Percentiles rank a stretch among this genome's conserved stretches.
Evolutionary conservation across 2,888 invertebrate genomes (phyloP).

Genomic region (Phlogophora meticulosa): DNA sequence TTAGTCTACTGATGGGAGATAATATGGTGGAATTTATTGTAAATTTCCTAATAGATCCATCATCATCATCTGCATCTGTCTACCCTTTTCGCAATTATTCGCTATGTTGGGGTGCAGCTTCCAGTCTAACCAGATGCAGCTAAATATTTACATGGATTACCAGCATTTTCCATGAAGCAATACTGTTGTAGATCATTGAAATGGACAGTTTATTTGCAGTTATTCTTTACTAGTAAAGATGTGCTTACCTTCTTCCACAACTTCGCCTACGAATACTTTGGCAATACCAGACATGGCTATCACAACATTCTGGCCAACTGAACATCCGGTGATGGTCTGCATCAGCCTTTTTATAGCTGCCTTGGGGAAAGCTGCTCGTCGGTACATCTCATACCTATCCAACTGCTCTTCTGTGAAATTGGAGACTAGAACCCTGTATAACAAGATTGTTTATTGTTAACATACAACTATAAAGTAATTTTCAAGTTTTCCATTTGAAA

Average conservation of each 20-base stretch:
- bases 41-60: no score
- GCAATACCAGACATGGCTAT: constrained; percentile 99
- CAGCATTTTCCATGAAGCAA: no score
- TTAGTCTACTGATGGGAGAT: no score
- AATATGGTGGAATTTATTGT: no score
- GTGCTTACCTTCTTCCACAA: constrained; percentile 98
- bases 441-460: constrained; percentile 4
- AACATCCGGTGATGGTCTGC: constrained; percentile 99
- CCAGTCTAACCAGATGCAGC: no score
- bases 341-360: constrained; percentile 99
- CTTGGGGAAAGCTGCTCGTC: constrained; percentile 99
- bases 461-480: background rate
- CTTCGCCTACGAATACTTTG: constrained; percentile 99
- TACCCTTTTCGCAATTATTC: no score
- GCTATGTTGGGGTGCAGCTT: no score
- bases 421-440: constrained; percentile 97
- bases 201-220: no score
- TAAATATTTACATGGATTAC: no score
- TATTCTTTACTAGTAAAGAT: background rate
- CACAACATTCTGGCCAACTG: constrained; percentile 99
- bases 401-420: constrained; percentile 99
- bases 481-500: background rate
- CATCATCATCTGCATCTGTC: no score
- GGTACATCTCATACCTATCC: constrained; percentile 99
- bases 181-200: no score